Evolutionary conservation across 64 coral and sea anemone genomes (phyloP).

Genomic region (Cladopsammia gracilis): DNA sequence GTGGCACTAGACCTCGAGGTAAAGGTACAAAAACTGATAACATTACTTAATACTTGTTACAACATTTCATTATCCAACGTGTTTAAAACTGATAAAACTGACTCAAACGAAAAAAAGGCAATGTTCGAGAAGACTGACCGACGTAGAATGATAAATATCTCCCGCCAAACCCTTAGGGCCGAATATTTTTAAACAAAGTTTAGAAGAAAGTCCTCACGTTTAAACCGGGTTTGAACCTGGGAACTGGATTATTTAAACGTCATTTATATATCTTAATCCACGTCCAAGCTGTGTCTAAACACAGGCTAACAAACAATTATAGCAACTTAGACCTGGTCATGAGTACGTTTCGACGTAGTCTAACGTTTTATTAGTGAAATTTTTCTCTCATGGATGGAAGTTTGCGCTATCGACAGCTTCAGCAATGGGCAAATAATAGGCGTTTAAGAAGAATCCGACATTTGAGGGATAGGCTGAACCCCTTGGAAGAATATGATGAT

Average conservation of each 20-base stretch:
- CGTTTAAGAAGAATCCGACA: not conserved
- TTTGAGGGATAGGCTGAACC: not conserved
- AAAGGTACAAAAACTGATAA: no score
- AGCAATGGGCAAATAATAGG: not conserved
- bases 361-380: not conserved
- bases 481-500: slow-evolving; percentile 15
- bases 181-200: no score
- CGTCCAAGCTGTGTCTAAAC: not conserved
- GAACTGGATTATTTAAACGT: slow-evolving; percentile 9
- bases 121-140: no score
- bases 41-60: no score
- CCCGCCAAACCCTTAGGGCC: no score
- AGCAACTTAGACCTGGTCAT: slow-evolving; percentile 19
- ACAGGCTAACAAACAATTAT: slow-evolving; percentile 11
- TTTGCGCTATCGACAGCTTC: not conserved
- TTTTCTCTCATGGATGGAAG: not conserved
- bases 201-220: not conserved
- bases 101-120: no score
- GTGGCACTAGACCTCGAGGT: no score
- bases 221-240: not conserved
- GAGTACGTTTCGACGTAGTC: not conserved
- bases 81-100: no score
- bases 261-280: not conserved
- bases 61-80: no score
- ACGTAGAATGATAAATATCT: no score